phyloP scores from a whole-genome alignment of 2,888 invertebrate species.

The Operophtera brumata region DNA sequence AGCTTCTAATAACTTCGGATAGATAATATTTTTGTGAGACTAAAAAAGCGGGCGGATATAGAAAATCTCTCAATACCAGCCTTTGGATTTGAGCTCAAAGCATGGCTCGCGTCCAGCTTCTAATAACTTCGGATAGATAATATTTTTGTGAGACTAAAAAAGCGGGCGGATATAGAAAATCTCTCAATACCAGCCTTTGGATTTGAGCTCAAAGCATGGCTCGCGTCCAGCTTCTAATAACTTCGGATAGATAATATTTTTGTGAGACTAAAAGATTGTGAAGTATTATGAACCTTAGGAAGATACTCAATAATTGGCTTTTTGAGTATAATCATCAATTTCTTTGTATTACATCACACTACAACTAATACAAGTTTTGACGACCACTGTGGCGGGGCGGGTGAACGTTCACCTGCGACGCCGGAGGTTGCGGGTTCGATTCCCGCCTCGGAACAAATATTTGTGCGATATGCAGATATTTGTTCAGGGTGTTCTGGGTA shows the following conservation, averaged over 20 bases:
- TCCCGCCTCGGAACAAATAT: no score
- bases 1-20: conserved; percentile 63
- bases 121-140: conserved; percentile 58
- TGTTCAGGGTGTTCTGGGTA: no score
- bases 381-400: no score
- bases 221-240: conserved; percentile 63
- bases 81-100: conserved; percentile 66
- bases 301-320: no score
- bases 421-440: no score
- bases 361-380: no score
- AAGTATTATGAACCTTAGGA: not conserved
- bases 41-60: conserved; percentile 70
- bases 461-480: no score
- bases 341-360: no score
- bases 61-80: conserved; percentile 78
- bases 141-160: conserved; percentile 29
- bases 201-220: conserved; percentile 65
- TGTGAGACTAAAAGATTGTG: conserved; percentile 39
- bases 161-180: conserved; percentile 79
- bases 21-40: conserved; percentile 34
- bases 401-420: no score
- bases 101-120: conserved; percentile 53
- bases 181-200: conserved; percentile 72
- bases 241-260: conserved; percentile 46
- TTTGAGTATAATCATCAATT: no score